These are phyloP conservation scores for Melitaea athalia DNA, from an alignment of 2,888 invertebrate genomes.

Conservation along the genomic window DNA sequence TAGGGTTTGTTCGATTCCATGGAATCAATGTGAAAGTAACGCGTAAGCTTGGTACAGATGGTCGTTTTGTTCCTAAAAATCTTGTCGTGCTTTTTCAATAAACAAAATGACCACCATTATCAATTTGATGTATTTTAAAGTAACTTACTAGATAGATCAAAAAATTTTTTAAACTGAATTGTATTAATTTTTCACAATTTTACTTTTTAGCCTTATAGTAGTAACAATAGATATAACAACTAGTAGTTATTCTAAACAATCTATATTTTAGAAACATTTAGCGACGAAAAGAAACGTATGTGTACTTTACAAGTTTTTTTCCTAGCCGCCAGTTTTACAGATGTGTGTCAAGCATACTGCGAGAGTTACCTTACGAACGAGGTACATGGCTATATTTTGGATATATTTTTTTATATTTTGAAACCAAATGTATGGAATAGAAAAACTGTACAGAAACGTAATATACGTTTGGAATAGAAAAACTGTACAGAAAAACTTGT, in stretches of 20 bases:
- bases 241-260: background rate
- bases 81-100: too few relatives aligned
- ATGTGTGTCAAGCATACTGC: constrained; percentile 25
- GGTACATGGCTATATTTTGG: constrained; percentile 12
- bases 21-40: too few relatives aligned
- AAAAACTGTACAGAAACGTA: too few relatives aligned
- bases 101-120: too few relatives aligned
- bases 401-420: constrained; percentile 3
- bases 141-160: too few relatives aligned
- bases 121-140: too few relatives aligned
- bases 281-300: background rate
- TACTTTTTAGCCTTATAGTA: background rate
- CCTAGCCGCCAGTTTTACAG: constrained; percentile 21
- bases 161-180: too few relatives aligned
- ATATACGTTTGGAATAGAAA: too few relatives aligned
- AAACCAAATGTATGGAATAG: constrained; percentile 4
- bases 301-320: constrained; percentile 19
- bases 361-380: constrained; percentile 16
- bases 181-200: background rate
- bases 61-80: too few relatives aligned
- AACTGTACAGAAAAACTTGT: too few relatives aligned
- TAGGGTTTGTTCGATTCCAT: too few relatives aligned
- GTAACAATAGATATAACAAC: background rate
- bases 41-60: too few relatives aligned
- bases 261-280: background rate